phyloP scores from a whole-genome alignment of 2,888 invertebrate genomes.

The Pterostichus niger region DNA sequence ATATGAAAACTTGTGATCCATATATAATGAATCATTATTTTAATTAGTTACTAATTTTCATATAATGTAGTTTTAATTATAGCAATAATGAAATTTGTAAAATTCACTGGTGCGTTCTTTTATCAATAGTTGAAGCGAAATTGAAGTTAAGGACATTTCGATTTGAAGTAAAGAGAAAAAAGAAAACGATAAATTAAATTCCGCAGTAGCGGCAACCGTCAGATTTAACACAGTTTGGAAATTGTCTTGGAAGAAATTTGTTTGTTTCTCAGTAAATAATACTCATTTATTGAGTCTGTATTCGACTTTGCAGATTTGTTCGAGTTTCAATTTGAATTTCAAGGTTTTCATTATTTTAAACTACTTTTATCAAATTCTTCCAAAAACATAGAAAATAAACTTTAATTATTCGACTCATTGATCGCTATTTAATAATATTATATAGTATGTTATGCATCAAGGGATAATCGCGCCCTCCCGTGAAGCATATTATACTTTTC shows the following conservation, averaged over 20 bases:
- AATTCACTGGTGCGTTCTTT: not conserved
- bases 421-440: too few relatives aligned
- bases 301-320: slow-evolving; percentile 18
- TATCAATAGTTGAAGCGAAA: not conserved
- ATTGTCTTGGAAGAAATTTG: slow-evolving; percentile 37
- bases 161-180: slow-evolving; percentile 22
- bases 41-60: not conserved
- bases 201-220: not conserved
- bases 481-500: too few relatives aligned
- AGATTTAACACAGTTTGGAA: slow-evolving; percentile 28
- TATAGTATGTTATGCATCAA: too few relatives aligned
- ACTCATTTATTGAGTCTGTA: slow-evolving; percentile 14
- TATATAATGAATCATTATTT: slow-evolving; percentile 1
- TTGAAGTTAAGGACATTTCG: slow-evolving; percentile 1
- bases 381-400: not conserved
- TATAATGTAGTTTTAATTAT: too few relatives aligned
- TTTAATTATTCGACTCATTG: not conserved
- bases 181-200: slow-evolving; percentile 13
- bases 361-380: slow-evolving; percentile 6
- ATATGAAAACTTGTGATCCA: not conserved
- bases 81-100: not conserved
- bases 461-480: too few relatives aligned
- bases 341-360: slow-evolving; percentile 1
- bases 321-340: slow-evolving; percentile 22
- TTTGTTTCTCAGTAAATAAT: slow-evolving; percentile 34